Evolutionary conservation across 2,888 invertebrate genomes (phyloP), one percentile per base, ranked within the genome.

Genomic region (Dicyrtoma fusca): DNA sequence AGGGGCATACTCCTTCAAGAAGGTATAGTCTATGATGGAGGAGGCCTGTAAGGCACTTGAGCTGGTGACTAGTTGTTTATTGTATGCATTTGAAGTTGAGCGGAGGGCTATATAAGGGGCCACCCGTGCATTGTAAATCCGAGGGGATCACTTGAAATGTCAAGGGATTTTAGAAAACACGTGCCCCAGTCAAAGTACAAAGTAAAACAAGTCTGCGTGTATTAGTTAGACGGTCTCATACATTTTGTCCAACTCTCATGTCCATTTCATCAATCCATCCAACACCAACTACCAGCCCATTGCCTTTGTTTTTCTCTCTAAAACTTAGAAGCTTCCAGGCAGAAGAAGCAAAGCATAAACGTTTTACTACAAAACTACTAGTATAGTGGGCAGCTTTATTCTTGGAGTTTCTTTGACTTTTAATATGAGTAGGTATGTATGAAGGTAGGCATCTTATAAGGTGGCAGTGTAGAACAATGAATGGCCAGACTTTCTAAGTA

Each of bases 91-190:
- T 25, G 59, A 17, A 19, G 53, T 2, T 17, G 53, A n/a, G 59
- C 25, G 59, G 26, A 25, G 25, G 13, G 17, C 59, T 59, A 11
- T n/a, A 11, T n/a, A 49, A 53, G 47, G 49, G 79, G 72, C 79
- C 79, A 79, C 79, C 79, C 79, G 79, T 79, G 68, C 76, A 75
- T 71, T 76, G 75, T 77, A 75, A 74, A 75, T 79, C 77, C 79
- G 25, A 65, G 51, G 75, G 79, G 77, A 78, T 79, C 76, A 77
- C 68, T 73, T 71, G 69, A 69, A 74, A 72, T 74, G 79, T 79
- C 77, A 77, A 75, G 69, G 74, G 69, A 57, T 68, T 72, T 74
- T 70, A 42, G 47, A 53, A 73, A 73, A 77, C 77, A 74, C 77
- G 77, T 77, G 77, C 77, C 77, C 73, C 14, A 69, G 61, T 57